Evolutionary conservation across 2,113 vertebrate species (phyloP), one percentile per base, ranked within the genome.

Genomic region (Salvelinus sp.): DNA sequence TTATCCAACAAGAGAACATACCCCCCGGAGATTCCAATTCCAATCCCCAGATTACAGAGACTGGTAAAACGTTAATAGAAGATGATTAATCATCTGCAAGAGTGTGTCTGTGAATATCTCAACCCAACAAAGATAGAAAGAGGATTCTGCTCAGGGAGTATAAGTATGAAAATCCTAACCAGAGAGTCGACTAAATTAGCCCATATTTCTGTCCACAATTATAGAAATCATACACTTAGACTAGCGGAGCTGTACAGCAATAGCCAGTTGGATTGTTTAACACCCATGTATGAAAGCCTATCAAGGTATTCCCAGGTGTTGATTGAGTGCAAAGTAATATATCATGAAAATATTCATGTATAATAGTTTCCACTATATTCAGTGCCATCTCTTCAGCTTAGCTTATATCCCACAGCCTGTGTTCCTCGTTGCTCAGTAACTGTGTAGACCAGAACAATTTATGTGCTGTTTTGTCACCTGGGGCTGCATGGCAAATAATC

Each of bases 161-260:
- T 88, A 88, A 91, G 90, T 92, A 90, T 90, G 85, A 79, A 91
- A 90, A 91, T 90, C 75, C 87, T 13, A 22, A 78, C 76, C 83
- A 83, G 79, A 86, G 88, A 91, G 83, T 83, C 75, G 74, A 87
- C 83, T 83, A 86, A 87, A 88, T 44, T 0, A 44, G 9, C 38
- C 50, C 50, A 18, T 54, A 54, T 54, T 54, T 54, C 50, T 18
- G 50, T 54, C 50, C 50, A 54, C 16, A 54, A 14, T 54, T 54
- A 54, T 4, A 4, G 1, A 54, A 54, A 54, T 54, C 50, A 50
- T 50, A 50, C 3, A 3, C 14, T 50, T 50, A 50, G 2, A 14
- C 38, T 38, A 38, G 38, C 2, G 33, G 33, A 38, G 33, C 6
- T 38, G 33, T 38, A 38, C 33, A 38, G 6, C 6, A 38, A 38